phyloP scores from a whole-genome alignment of 2,797 vertebrate species.

The Aplochiton taeniatus region DNA sequence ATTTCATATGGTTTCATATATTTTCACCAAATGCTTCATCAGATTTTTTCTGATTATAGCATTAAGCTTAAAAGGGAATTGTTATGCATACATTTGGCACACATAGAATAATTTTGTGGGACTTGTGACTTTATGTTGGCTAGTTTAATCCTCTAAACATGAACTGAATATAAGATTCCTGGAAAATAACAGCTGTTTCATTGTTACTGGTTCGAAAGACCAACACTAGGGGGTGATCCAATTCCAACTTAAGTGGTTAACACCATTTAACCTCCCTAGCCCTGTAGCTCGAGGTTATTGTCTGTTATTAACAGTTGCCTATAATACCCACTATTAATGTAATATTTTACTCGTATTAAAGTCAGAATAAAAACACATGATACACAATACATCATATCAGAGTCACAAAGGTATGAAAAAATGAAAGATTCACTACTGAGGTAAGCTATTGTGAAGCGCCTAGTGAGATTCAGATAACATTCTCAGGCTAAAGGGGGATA shows the following conservation, averaged over 20 bases:
- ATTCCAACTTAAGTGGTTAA: slow-evolving; percentile 11
- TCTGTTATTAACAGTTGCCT: neutral
- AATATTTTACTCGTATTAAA: too few relatives aligned
- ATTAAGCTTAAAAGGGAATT: neutral
- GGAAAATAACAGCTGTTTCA: neutral
- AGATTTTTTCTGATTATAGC: neutral
- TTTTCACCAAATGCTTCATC: neutral
- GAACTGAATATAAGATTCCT: neutral
- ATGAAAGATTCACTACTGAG: too few relatives aligned
- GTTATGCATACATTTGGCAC: neutral
- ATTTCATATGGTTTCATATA: too few relatives aligned
- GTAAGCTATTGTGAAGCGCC: too few relatives aligned
- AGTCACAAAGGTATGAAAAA: too few relatives aligned
- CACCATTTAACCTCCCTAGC: neutral
- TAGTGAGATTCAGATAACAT: too few relatives aligned
- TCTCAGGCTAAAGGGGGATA: too few relatives aligned
- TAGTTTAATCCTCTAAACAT: neutral
- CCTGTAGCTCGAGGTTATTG: neutral
- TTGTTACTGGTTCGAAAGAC: slow-evolving; percentile 6
- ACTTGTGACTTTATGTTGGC: neutral
- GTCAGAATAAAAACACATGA: too few relatives aligned
- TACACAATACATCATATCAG: too few relatives aligned
- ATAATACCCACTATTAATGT: neutral
- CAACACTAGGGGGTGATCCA: slow-evolving; percentile 42
- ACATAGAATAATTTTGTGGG: neutral